Base-by-base conservation (phyloP, 2,888 invertebrate genomes). In the Andrena bucephala region DNA sequence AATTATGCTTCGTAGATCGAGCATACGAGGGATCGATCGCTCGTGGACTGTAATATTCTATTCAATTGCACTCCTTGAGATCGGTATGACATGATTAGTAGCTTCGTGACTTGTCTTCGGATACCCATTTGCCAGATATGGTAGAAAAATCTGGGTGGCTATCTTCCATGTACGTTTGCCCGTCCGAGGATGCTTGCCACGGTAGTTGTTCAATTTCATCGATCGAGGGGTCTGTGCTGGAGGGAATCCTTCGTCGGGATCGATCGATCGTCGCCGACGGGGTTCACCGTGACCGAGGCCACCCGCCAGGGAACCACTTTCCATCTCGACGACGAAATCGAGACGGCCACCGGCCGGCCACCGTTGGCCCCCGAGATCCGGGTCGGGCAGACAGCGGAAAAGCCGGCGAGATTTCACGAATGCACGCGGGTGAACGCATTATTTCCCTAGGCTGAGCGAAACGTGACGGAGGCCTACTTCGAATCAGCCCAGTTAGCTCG, bases 401-500 rank as follows among this genome's bases (percentile, higher is more conserved):
- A 70, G 10, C 48, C 31, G 0, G 7, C 1, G 10, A 20, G 4
- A 33, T 36, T 29, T 31, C 71, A 7, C 48, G 72, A 50, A 74
- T 50, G 20, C 24, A 29, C 31, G 29, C 42, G 36, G 68, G 59
- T 69, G 62, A 48, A 31, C 36, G 65, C 27, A 66, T 85, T 76
- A 81, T 75, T 76, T 81, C 73, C 78, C 66, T 73, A 69, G 77
- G 42, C 82, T 71, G 68, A 77, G 84, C 86, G 84, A 83, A 73
- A 84, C 88, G 88, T 77, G 81, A 75, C 81, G 76, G 71, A 67
- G 85, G 77, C 88, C 90, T 88, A 90, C 88, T 89, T 89, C 82
- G 85, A 89, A 89, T 87, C 83, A 89, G 90, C 81, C 88, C 90
- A 89, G 88, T 84, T 89, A 85, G 67, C 82, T 68, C 81, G 59